phyloP scores from a whole-genome alignment of 1,140 invertebrate genomes.

The Diorhabda carinulata region DNA sequence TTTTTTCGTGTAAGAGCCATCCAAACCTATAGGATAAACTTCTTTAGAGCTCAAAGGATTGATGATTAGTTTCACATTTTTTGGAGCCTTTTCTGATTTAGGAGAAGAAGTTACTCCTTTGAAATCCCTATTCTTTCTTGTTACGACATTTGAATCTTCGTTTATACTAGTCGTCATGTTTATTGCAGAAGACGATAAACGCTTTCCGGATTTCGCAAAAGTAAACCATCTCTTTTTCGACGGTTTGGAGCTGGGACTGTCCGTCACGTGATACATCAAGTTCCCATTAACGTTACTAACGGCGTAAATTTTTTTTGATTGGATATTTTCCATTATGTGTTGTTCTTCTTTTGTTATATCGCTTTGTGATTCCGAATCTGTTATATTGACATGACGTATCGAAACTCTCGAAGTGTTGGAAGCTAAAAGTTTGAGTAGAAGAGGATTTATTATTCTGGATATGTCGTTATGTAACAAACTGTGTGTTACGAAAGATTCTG shows the following conservation, averaged over 20 bases:
- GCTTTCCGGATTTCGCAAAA: conserved; percentile 43
- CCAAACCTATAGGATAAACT: conserved; percentile 42
- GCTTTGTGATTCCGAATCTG: conserved; percentile 58
- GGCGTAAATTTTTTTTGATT: conserved; percentile 69
- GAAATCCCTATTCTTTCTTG: conserved; percentile 45
- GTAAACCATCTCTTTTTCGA: conserved; percentile 44
- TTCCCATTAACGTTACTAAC: conserved; percentile 84
- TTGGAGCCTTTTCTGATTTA: conserved; percentile 34
- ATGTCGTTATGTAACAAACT: conserved; percentile 73
- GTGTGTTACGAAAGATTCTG: conserved; percentile 71
- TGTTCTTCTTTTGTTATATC: conserved; percentile 43
- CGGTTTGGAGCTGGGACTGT: conserved; percentile 40
- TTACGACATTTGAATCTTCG: conserved; percentile 41
- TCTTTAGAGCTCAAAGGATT: conserved; percentile 52
- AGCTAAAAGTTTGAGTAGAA: conserved; percentile 74
- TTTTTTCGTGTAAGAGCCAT: conserved; percentile 43
- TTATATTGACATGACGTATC: conserved; percentile 77
- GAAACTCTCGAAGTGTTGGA: conserved; percentile 81
- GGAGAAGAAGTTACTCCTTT: conserved; percentile 38
- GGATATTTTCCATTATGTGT: conserved; percentile 47
- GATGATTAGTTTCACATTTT: conserved; percentile 52
- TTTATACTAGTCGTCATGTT: conserved; percentile 43
- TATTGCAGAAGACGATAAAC: conserved; percentile 35
- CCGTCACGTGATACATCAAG: conserved; percentile 76
- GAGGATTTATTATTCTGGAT: conserved; percentile 72